A percentile compares a stretch with the other conserved stretches of the same genome.
These are phyloP conservation scores for Laodelphax striatellus DNA, from an alignment of 1,140 invertebrate genomes.

Conservation along the genomic window DNA sequence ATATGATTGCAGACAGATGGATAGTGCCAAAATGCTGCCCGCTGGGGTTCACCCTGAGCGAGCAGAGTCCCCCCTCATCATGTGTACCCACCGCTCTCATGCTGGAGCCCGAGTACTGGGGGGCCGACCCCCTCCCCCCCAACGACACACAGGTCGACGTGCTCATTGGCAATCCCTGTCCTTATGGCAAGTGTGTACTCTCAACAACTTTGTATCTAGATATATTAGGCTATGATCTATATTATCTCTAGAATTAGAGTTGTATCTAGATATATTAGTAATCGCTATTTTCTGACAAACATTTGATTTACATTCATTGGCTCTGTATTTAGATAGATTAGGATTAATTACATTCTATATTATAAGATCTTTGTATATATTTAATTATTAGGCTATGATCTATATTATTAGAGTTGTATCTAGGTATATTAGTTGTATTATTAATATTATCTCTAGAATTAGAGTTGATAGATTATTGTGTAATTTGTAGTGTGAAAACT, in stretches of 20 bases:
- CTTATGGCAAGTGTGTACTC: conserved; percentile 36
- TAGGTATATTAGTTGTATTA: too few relatives aligned
- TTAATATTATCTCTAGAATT: too few relatives aligned
- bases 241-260: neutral
- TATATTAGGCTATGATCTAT: too few relatives aligned
- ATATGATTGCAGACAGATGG: neutral
- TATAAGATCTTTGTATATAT: too few relatives aligned
- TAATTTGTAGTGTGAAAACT: too few relatives aligned
- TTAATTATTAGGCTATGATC: too few relatives aligned
- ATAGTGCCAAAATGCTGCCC: conserved; percentile 13
- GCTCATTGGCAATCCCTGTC: conserved; percentile 41
- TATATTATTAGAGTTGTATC: too few relatives aligned
- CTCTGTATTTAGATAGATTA: too few relatives aligned
- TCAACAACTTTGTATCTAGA: neutral
- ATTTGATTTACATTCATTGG: too few relatives aligned
- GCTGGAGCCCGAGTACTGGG: conserved; percentile 8
- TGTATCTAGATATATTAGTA: neutral
- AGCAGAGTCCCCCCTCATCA: neutral
- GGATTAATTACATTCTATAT: too few relatives aligned
- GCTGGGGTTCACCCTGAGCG: neutral
- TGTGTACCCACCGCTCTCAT: neutral
- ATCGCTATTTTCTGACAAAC: too few relatives aligned
- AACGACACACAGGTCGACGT: conserved; percentile 32
- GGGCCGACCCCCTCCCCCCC: neutral
- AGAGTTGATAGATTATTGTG: too few relatives aligned